Evolutionary conservation across 64 coral and sea anemone genomes (phyloP).

Genomic region (Astreopora myriophthalma): DNA sequence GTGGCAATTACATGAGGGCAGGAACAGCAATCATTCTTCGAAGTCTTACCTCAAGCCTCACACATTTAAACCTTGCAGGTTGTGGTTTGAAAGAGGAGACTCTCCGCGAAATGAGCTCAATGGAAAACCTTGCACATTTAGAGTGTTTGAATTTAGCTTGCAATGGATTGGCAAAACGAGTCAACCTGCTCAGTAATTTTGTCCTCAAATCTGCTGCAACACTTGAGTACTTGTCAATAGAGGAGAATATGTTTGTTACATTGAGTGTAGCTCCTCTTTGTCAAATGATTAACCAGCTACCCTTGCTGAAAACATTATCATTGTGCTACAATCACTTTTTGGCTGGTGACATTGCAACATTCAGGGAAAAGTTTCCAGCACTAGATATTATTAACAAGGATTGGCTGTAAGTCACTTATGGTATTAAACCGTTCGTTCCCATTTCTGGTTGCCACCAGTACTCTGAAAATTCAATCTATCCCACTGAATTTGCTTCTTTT

Average conservation of each 20-base stretch:
- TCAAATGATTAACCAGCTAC: slow-evolving; percentile 38
- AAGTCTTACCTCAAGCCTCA: neutral
- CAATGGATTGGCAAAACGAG: slow-evolving; percentile 10
- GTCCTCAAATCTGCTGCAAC: slow-evolving; percentile 35
- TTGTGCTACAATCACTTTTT: slow-evolving; percentile 57
- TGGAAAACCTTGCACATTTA: slow-evolving; percentile 13
- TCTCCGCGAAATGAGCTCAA: neutral
- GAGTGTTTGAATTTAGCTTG: slow-evolving; percentile 33
- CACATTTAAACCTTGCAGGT: slow-evolving; percentile 40
- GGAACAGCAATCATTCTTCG: slow-evolving; percentile 23
- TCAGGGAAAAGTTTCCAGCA: neutral
- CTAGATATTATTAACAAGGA: slow-evolving; percentile 53
- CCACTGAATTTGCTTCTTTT: too few relatives aligned
- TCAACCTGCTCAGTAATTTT: slow-evolving; percentile 28
- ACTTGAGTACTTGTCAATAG: slow-evolving; percentile 46
- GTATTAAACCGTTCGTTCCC: too few relatives aligned
- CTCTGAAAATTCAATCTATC: too few relatives aligned
- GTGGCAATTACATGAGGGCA: slow-evolving; percentile 43
- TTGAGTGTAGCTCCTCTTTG: slow-evolving; percentile 20
- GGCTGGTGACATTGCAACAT: slow-evolving; percentile 30
- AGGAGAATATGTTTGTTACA: slow-evolving; percentile 57
- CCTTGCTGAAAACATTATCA: slow-evolving; percentile 35
- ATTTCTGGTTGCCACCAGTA: too few relatives aligned
- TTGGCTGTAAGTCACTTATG: too few relatives aligned
- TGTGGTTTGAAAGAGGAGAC: slow-evolving; percentile 31